Evolutionary conservation across 2,888 invertebrate species (phyloP).

Genomic region (Candidula unifasciata): DNA sequence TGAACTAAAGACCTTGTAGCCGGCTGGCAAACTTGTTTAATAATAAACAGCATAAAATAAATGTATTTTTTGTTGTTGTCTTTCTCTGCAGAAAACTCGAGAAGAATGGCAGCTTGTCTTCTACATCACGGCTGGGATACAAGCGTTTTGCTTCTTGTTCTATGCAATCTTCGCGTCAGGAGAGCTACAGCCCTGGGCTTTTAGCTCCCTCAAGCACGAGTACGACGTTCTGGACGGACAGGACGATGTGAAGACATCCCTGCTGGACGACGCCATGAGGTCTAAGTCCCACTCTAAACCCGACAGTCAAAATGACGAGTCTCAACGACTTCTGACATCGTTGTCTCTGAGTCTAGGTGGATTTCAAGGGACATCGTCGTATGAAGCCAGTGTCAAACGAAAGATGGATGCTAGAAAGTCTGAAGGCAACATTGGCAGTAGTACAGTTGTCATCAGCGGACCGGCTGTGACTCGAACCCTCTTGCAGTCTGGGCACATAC

Average conservation of each 20-base stretch:
- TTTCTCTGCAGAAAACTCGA: conserved; percentile 51
- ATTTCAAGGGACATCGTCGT: conserved; percentile 17
- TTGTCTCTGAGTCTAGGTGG: conserved; percentile 20
- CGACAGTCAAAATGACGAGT: not conserved
- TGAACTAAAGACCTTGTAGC: too few relatives aligned
- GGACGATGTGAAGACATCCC: not conserved
- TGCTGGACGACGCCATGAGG: not conserved
- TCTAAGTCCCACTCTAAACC: not conserved
- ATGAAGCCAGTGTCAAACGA: not conserved
- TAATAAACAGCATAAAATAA: not conserved
- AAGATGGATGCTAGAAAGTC: not conserved
- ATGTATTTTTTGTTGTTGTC: not conserved
- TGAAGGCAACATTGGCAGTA: not conserved
- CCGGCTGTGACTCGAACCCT: not conserved
- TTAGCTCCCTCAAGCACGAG: conserved; percentile 10
- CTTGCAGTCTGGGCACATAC: not conserved
- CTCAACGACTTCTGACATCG: not conserved
- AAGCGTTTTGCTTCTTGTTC: conserved; percentile 63
- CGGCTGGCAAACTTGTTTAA: too few relatives aligned
- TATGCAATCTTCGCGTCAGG: conserved; percentile 65
- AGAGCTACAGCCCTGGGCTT: conserved; percentile 65
- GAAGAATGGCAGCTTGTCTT: conserved; percentile 66
- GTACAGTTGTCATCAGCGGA: conserved; percentile 1
- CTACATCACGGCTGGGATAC: conserved; percentile 64
- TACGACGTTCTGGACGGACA: not conserved